Conservation (phyloP, 2,797 vertebrate genomes). For the Neoniphon sammara region DNA sequence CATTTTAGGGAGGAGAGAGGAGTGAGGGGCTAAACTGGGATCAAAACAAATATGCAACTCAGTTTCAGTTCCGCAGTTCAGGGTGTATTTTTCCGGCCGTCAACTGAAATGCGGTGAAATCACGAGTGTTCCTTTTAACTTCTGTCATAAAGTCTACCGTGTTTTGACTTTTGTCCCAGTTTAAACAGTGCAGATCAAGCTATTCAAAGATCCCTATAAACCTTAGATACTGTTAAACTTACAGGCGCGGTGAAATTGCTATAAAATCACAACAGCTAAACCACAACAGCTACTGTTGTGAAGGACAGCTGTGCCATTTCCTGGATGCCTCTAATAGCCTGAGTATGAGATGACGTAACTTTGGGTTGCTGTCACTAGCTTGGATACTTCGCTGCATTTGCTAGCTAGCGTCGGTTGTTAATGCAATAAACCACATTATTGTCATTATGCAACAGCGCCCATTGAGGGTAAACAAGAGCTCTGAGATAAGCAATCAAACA, state of each 20-base stretch:
- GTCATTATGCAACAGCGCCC: not conserved
- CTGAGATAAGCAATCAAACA: not conserved
- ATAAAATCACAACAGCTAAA: too few species aligned
- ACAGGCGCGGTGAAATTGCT: too few species aligned
- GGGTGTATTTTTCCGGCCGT: not conserved
- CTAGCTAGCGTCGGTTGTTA: not conserved
- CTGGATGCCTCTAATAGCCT: not conserved
- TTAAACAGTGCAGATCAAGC: not conserved
- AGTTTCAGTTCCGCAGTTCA: not conserved
- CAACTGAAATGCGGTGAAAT: not conserved
- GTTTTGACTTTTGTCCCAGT: not conserved
- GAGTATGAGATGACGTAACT: slow-evolving; percentile 31
- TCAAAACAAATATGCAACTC: not conserved
- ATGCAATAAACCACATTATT: not conserved
- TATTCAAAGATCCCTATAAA: not conserved
- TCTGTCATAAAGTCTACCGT: too few species aligned
- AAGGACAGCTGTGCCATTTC: not conserved
- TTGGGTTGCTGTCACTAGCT: slow-evolving; percentile 19
- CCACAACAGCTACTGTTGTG: not conserved
- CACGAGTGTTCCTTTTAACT: not conserved
- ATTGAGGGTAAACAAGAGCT: not conserved
- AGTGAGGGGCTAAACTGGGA: not conserved
- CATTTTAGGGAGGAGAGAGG: not conserved
- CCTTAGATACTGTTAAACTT: not conserved
- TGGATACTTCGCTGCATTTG: not conserved